These are phyloP conservation scores for Pseudomyrmex pallidus DNA, from an alignment of 1,140 invertebrate genomes.

Conservation along the genomic window DNA sequence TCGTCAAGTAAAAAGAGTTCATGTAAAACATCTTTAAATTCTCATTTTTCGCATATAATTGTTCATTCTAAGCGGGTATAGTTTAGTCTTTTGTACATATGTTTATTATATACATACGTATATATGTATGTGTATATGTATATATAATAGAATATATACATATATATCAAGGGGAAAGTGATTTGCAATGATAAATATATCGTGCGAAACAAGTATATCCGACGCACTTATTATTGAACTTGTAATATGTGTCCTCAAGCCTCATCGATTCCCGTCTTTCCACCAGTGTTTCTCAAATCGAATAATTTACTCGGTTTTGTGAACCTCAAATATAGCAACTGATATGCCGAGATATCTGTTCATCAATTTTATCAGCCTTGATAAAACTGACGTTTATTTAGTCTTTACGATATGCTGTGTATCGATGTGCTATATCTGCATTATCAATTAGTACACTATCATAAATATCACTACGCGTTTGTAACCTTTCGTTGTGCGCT, in stretches of 20 bases:
- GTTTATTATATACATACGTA: too few relatives aligned
- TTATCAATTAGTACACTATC: constrained; percentile 26
- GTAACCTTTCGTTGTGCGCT: constrained; percentile 20
- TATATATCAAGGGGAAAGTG: constrained; percentile 8
- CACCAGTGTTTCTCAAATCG: not conserved
- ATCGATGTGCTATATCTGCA: not conserved
- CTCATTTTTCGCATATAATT: not conserved
- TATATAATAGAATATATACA: constrained; percentile 8
- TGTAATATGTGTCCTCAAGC: too few relatives aligned
- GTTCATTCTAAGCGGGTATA: too few relatives aligned
- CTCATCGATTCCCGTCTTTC: not conserved
- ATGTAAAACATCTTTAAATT: constrained; percentile 6
- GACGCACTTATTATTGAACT: not conserved
- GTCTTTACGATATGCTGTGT: constrained; percentile 14
- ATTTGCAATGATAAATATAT: not conserved
- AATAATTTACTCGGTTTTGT: not conserved
- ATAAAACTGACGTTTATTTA: constrained; percentile 28
- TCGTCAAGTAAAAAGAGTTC: not conserved
- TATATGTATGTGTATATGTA: not conserved
- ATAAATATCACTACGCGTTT: constrained; percentile 60
- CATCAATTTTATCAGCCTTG: constrained; percentile 20
- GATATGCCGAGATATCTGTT: not conserved
- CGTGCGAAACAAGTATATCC: constrained; percentile 13
- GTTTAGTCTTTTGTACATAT: too few relatives aligned
- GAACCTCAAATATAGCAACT: not conserved